Evolutionary conservation across 2,888 invertebrate genomes (phyloP).

Genomic region (Scaptomyza tumidula): DNA sequence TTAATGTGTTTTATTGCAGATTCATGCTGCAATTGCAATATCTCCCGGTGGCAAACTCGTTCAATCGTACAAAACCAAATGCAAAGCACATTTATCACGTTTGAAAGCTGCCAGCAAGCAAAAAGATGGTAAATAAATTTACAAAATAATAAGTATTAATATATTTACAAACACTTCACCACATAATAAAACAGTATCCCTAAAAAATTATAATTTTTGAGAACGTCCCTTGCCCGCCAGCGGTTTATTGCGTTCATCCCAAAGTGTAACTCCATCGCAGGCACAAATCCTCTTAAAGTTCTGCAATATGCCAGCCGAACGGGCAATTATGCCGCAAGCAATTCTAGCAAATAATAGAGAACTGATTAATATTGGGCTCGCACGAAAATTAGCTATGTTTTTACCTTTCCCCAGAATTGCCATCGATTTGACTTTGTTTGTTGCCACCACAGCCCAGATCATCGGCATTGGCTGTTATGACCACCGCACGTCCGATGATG

Average conservation of each 20-base stretch:
- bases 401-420: constrained; percentile 88
- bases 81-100: constrained; percentile 73
- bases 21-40: constrained; percentile 79
- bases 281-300: constrained; percentile 95
- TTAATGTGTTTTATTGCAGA: constrained; percentile 53
- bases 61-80: constrained; percentile 79
- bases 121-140: constrained; percentile 25
- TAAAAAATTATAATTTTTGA: constrained; percentile 62
- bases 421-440: constrained; percentile 86
- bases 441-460: constrained; percentile 87
- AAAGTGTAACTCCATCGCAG: constrained; percentile 94
- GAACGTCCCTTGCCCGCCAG: constrained; percentile 80
- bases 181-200: constrained; percentile 4
- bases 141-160: constrained; percentile 9
- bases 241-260: constrained; percentile 92
- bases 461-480: constrained; percentile 88
- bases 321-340: constrained; percentile 94
- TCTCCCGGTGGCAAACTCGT: constrained; percentile 83
- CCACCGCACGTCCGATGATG: constrained; percentile 91
- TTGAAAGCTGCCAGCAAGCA: constrained; percentile 47
- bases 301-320: constrained; percentile 94
- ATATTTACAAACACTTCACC: constrained; percentile 35
- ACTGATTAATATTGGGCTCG: not conserved
- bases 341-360: constrained; percentile 85
- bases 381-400: not conserved